Percentiles rank a stretch among this genome's conserved stretches.
Conservation (phyloP, 2,888 invertebrate species). For the Iselma pallidipennis region DNA sequence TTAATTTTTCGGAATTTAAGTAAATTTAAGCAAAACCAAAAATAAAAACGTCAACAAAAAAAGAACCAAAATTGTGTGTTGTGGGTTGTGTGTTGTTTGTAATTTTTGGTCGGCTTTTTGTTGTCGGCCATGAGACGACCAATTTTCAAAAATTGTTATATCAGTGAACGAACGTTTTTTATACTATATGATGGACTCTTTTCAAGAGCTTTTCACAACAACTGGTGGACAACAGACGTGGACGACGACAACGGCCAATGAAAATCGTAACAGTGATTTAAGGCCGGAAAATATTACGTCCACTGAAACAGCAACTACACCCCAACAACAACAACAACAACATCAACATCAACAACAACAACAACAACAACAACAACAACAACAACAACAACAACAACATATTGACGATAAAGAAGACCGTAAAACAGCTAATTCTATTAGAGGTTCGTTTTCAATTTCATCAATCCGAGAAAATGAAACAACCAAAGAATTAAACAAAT, state of each 20-base stretch:
- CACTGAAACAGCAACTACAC: constrained; percentile 66
- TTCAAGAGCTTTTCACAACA: constrained; percentile 53
- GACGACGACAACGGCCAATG: constrained; percentile 42
- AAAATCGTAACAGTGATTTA: constrained; percentile 29
- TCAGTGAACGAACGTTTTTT: constrained; percentile 34
- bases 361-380: constrained; percentile 47
- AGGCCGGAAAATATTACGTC: constrained; percentile 48
- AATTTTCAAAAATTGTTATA: constrained; percentile 19
- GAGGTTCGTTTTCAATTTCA: constrained; percentile 58
- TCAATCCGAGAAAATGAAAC: background rate
- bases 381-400: constrained; percentile 54
- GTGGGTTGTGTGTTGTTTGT: constrained; percentile 7
- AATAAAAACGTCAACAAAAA: too few species aligned
- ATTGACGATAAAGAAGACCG: constrained; percentile 58
- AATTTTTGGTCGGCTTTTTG: constrained; percentile 7
- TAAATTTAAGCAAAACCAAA: too few species aligned
- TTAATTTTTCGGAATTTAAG: too few species aligned
- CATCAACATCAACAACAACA: constrained; percentile 54
- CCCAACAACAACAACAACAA: constrained; percentile 51
- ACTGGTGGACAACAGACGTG: constrained; percentile 46
- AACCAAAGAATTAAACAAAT: background rate
- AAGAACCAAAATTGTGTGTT: too few species aligned
- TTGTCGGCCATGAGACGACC: constrained; percentile 41
- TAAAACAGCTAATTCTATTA: constrained; percentile 67
- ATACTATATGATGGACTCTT: constrained; percentile 56